phyloP scores from a whole-genome alignment of 2,113 vertebrate species.

The Tiliqua scincoides region DNA sequence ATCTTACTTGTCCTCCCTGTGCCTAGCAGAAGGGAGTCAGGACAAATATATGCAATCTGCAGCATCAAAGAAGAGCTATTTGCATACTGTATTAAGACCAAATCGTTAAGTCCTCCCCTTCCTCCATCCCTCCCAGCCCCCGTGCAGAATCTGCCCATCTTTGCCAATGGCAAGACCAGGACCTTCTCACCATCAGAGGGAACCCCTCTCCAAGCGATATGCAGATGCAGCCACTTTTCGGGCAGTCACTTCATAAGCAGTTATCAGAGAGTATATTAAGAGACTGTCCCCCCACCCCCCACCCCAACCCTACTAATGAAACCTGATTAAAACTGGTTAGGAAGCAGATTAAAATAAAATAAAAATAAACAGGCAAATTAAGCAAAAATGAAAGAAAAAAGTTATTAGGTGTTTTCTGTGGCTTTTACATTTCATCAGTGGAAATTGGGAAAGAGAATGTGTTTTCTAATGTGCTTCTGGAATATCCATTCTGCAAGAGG shows the following conservation, averaged over 20 bases:
- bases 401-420: neutral
- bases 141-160: neutral
- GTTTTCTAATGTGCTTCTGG: neutral
- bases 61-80: neutral
- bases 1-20: neutral
- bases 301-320: neutral
- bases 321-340: slow-evolving; percentile 29
- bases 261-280: slow-evolving; percentile 16
- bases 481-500: neutral
- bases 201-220: neutral
- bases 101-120: no score
- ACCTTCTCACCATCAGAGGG: neutral
- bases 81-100: neutral
- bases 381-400: neutral
- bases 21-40: no score
- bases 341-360: slow-evolving; percentile 29
- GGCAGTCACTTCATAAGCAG: neutral
- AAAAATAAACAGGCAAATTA: slow-evolving; percentile 27
- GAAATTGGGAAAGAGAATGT: neutral
- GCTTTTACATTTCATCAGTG: slow-evolving; percentile 1
- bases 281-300: neutral
- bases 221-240: neutral
- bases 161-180: neutral
- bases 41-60: neutral
- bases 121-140: neutral